Evolutionary conservation across 1,140 invertebrate species (phyloP).

Genomic region (Neodiprion lecontei): DNA sequence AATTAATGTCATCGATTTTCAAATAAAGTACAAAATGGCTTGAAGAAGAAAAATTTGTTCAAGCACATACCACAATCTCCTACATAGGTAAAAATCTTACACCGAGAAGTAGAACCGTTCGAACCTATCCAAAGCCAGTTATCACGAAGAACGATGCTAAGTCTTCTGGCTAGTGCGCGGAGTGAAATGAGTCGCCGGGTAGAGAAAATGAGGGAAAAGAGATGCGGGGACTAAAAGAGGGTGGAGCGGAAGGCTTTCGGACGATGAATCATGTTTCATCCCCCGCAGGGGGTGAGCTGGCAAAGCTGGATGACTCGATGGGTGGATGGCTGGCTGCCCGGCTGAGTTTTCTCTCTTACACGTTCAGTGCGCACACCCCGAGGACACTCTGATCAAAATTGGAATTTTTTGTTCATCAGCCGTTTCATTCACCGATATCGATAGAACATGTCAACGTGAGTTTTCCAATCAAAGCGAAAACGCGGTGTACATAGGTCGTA

Average conservation of each 20-base stretch:
- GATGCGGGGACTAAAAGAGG: neutral
- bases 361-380: constrained; percentile 18
- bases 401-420: constrained; percentile 34
- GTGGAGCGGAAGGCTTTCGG: neutral
- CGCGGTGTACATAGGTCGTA: neutral
- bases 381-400: constrained; percentile 41
- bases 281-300: constrained; percentile 27
- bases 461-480: neutral
- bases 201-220: neutral
- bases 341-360: neutral
- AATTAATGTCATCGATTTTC: too few species aligned
- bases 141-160: neutral
- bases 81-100: too few species aligned
- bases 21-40: too few species aligned
- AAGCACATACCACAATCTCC: too few species aligned
- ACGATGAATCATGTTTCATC: constrained; percentile 53
- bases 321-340: neutral
- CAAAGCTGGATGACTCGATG: neutral
- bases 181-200: neutral
- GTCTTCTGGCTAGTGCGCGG: neutral
- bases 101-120: too few species aligned
- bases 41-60: too few species aligned
- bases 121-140: too few species aligned
- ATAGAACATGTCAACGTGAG: neutral
- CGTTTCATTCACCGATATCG: neutral